Evolutionary conservation across 2,888 invertebrate species (phyloP), one percentile per base, ranked within the genome.

Genomic region (Tetranychus piercei): DNA sequence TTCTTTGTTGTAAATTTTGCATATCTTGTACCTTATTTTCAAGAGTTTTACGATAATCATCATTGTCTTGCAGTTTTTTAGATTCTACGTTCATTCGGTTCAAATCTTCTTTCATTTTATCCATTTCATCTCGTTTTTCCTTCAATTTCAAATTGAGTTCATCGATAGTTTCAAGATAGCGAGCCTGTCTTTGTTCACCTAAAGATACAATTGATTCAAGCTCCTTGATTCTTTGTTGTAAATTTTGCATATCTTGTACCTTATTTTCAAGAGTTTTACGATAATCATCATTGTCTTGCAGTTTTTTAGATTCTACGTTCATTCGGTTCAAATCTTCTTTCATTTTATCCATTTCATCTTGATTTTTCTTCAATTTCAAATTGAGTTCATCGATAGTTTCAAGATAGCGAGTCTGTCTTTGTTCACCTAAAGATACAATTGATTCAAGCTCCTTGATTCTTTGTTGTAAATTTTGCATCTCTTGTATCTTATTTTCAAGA

Each of bases 11-110:
- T 67, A 78, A 73, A 69, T 76, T 76, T 5, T 74, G 74, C 1
- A 77, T 34, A 67, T 78, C 78, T 18, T 76, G 75, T 67, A 76
- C 77, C 23, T 77, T 75, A 44, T 76, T 78, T 55, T 79, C 78
- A 6, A 77, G 75, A 23, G 76, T n/a, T n/a, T n/a, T n/a, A n/a
- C n/a, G n/a, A n/a, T n/a, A n/a, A n/a, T n/a, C n/a, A n/a, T n/a
- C n/a, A n/a, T 73, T 73, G 22, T 69, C 74, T 71, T 72, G 72
- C 11, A 74, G 44, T 70, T 45, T 74, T 44, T 44, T 20, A 6
- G 20, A n/a, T n/a, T 69, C 71, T 6, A 8, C 74, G 9, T 74
- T 44, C 18, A n/a, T 73, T n/a, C 34, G 22, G 15, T 20, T 34
- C 1, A 43, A 15, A 23, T 73, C 75, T 15, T 76, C 76, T 72